Conservation (phyloP, 1,140 invertebrate genomes). For the Hyles vespertilio region DNA sequence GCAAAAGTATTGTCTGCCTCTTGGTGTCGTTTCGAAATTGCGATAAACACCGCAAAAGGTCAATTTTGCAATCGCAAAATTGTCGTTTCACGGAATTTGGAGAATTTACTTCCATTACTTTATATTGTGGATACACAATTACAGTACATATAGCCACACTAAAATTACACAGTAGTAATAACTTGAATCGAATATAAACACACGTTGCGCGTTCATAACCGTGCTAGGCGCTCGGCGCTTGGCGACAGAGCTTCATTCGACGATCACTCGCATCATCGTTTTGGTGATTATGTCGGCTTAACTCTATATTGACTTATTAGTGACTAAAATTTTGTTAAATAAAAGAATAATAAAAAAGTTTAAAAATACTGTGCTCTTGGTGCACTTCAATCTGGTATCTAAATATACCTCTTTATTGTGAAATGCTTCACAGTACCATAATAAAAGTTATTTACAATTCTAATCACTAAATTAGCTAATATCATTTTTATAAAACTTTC, state of each 20-base stretch:
- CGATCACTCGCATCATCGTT: too few species aligned
- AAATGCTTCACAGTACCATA: conserved; percentile 18
- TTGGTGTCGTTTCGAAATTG: not conserved
- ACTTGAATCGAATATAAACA: too few species aligned
- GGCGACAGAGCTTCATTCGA: too few species aligned
- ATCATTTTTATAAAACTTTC: conserved; percentile 25
- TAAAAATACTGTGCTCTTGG: conserved; percentile 38
- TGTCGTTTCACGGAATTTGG: too few species aligned
- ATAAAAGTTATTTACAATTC: conserved; percentile 57
- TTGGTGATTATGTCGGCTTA: conserved; percentile 34
- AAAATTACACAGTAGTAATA: too few species aligned
- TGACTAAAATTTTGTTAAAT: conserved; percentile 50
- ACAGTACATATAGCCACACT: too few species aligned
- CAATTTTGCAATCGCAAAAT: too few species aligned
- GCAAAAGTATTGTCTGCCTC: not conserved
- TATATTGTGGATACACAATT: too few species aligned
- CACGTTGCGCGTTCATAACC: too few species aligned
- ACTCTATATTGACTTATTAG: conserved; percentile 35
- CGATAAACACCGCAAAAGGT: too few species aligned
- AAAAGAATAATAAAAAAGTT: conserved; percentile 33
- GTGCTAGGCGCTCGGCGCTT: too few species aligned
- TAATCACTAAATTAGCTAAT: conserved; percentile 27
- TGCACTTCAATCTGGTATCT: conserved; percentile 26
- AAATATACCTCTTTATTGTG: conserved; percentile 14
- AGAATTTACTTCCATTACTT: too few species aligned